phyloP scores from a whole-genome alignment of 2,797 vertebrate species.

The Taeniopygia guttata region DNA sequence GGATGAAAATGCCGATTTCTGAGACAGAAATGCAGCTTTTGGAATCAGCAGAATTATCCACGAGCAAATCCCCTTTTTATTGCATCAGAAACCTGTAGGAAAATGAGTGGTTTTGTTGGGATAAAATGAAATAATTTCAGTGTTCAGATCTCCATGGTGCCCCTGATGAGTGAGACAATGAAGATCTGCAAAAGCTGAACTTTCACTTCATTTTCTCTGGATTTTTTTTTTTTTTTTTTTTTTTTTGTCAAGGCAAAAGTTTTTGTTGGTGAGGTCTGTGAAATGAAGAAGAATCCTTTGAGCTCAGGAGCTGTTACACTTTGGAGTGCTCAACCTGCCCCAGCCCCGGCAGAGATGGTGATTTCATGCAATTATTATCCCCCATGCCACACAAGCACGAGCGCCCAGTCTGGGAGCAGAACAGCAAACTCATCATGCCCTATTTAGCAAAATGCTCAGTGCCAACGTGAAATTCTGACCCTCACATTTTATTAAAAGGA shows the following conservation, averaged over 20 bases:
- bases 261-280: neutral
- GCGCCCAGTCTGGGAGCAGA: neutral
- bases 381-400: neutral
- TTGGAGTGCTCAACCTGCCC: neutral
- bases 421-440: constrained; percentile 38
- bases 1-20: neutral
- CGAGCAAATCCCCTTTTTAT: neutral
- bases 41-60: neutral
- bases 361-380: constrained; percentile 31
- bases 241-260: neutral
- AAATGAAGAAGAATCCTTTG: neutral
- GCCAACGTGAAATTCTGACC: constrained; percentile 36
- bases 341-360: neutral
- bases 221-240: neutral
- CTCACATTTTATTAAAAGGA: constrained; percentile 55
- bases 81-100: neutral
- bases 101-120: neutral
- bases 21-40: neutral
- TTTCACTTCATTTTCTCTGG: neutral
- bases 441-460: constrained; percentile 44
- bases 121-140: neutral
- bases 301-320: constrained; percentile 4
- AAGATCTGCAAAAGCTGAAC: neutral
- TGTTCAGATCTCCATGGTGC: neutral
- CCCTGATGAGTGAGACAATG: neutral